Base-by-base conservation (phyloP, 2,888 invertebrate species). In the Callimorpha dominula region DNA sequence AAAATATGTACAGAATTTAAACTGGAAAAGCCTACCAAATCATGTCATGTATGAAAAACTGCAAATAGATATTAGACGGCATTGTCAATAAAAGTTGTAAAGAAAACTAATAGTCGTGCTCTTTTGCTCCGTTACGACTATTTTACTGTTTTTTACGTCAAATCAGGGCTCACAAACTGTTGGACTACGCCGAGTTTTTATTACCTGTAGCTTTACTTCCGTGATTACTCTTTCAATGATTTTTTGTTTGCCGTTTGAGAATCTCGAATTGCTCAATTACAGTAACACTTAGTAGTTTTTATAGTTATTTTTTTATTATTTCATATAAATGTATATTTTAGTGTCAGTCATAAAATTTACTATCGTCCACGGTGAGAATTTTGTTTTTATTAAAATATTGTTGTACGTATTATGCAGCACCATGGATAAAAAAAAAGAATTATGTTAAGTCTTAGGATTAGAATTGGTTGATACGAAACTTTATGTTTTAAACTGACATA, bases 61-160 rank as follows among this genome's bases (percentile, higher is more conserved):
- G 84, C 84, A 84, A 85, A 83, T 83, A 83, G 78, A 84, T 84
- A 83, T 84, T 78, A 81, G 77, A 84, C 86, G 85, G 79, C 84
- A 92, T 92, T 93, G 92, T 92, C 92, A 93, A 93, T 91, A 92
- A 87, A 86, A 89, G 89, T 90, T 91, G 90, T 89, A 92, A 91
- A 92, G 93, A 91, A 94, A 94, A 93, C 93, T 92, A 94, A 94
- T 92, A 94, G 92, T 89, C 89, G 89, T 60, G 87, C 90, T 88
- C 90, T 90, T 90, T 88, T 86, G 87, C 86, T 87, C 84, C 87
- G 88, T 89, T 91, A 91, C 91, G 89, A 90, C 90, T 91, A 90
- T 92, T 93, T 93, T 90, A 91, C 89, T 88, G 89, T 90, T 92
- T 92, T 31, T 91, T 92, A 87, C 87, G 85, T 86, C 80, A 83